These are phyloP conservation scores for Rotaria sp. DNA, from an alignment of 2,888 invertebrate genomes.

Conservation along the genomic window DNA sequence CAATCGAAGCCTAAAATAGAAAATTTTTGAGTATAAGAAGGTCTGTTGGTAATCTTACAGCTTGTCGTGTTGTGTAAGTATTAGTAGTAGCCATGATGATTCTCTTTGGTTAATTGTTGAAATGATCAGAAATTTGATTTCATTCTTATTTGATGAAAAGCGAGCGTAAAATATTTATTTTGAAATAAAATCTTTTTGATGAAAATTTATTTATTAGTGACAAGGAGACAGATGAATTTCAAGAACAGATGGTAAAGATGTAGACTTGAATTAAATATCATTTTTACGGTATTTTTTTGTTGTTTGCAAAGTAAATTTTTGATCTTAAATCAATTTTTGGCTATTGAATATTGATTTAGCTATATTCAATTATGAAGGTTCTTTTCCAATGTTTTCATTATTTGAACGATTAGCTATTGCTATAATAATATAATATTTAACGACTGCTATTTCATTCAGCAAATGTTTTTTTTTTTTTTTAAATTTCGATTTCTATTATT, in stretches of 20 bases:
- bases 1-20: background rate
- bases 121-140: constrained; percentile 3
- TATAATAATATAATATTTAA: too few species aligned
- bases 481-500: too few species aligned
- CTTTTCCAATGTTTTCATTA: too few species aligned
- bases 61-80: background rate
- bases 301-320: background rate
- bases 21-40: background rate
- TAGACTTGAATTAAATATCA: background rate
- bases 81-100: background rate
- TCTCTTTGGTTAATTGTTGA: background rate
- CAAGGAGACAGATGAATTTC: background rate
- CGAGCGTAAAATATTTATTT: background rate
- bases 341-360: too few species aligned
- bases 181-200: background rate
- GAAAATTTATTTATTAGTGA: background rate
- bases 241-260: background rate
- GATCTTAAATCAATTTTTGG: background rate
- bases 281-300: background rate
- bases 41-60: background rate
- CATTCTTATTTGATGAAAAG: background rate
- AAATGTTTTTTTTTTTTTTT: too few species aligned
- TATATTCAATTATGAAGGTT: too few species aligned
- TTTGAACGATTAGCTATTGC: too few species aligned
- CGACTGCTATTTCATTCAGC: too few species aligned